Base-by-base conservation (phyloP, 2,797 vertebrate species). In the Muscicapa comitata region DNA sequence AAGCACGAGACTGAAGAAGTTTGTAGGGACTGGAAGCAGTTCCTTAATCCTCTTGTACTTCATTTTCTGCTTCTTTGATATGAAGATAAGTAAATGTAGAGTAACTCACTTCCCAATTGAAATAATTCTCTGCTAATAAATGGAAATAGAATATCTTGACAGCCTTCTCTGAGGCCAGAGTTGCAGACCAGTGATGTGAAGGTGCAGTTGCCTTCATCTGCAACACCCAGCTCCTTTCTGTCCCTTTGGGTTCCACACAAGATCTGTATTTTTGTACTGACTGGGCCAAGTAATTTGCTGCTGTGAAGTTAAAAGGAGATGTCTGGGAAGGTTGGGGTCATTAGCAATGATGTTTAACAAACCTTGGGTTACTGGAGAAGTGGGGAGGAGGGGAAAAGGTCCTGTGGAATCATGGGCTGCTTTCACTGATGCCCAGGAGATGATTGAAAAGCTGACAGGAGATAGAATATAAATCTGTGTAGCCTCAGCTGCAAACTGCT, bases 391-490 rank as follows among this genome's bases (percentile, higher is more conserved):
- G 50, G 35, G 57, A 26, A 75, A 54, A 48, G 37, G 17, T 86
- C 57, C 61, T 88, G 58, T 48, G 55, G 48, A 78, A 21, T 15
- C 35, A 37, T 57, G 54, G 50, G 35, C 45, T 77, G 53, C 5
- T 63, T 74, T 74, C 54, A 17, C 2, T 84, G 61, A 29, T 84
- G 80, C 31, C 84, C 62, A 80, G 42, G 38, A 86, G 62, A 87
- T 89, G 77, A 94, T 84, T 83, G 86, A 94, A 94, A 92, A 84
- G 86, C 91, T 92, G 89, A 75, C 35, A 37, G 35, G 73, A 67
- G 66, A 66, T 68, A n/a, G 58, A 59, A 51, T 79, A 62, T 78
- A 68, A 74, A 88, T 67, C 88, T 93, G 76, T 40, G 54, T 26
- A 65, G 38, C 45, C 90, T 88, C 51, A 86, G 70, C 62, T 65